Percentiles rank a stretch among this genome's conserved stretches.
These are phyloP conservation scores for Ernsta delagoae DNA, from an alignment of 2,888 invertebrate species.

Conservation along the genomic window DNA sequence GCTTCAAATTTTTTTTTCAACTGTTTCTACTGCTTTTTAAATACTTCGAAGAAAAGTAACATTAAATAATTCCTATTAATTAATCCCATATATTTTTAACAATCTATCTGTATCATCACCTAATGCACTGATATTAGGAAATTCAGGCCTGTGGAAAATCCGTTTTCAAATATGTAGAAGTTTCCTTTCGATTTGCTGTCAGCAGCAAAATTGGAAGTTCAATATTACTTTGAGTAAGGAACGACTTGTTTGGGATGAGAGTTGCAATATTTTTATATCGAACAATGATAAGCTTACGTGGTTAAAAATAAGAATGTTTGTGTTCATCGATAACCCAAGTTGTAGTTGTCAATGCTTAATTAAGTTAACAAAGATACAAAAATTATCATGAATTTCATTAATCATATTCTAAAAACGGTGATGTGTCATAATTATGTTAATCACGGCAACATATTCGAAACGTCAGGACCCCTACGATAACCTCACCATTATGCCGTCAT, in stretches of 20 bases:
- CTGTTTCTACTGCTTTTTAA: too few relatives aligned
- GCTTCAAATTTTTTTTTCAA: too few relatives aligned
- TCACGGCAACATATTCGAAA: constrained; percentile 8
- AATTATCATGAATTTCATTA: neutral
- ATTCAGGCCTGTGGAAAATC: too few relatives aligned
- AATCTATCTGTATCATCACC: too few relatives aligned
- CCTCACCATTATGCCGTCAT: constrained; percentile 27
- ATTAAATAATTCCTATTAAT: too few relatives aligned
- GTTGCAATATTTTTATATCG: neutral
- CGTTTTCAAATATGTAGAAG: too few relatives aligned
- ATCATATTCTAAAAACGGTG: constrained; percentile 24
- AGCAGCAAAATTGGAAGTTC: too few relatives aligned
- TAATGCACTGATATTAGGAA: too few relatives aligned
- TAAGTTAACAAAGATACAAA: neutral
- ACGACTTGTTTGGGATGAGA: neutral
- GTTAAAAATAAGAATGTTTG: neutral
- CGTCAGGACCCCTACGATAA: constrained; percentile 17
- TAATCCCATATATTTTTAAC: too few relatives aligned
- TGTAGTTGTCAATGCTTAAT: neutral
- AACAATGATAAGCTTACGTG: neutral
- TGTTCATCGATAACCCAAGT: neutral
- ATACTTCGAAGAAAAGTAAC: too few relatives aligned
- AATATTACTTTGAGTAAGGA: too few relatives aligned
- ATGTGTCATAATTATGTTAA: constrained; percentile 17
- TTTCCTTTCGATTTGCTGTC: too few relatives aligned